Percentiles rank a stretch among this genome's conserved stretches.
These are phyloP conservation scores for Macropodus opercularis DNA, from an alignment of 2,797 vertebrate species.

Conservation along the genomic window DNA sequence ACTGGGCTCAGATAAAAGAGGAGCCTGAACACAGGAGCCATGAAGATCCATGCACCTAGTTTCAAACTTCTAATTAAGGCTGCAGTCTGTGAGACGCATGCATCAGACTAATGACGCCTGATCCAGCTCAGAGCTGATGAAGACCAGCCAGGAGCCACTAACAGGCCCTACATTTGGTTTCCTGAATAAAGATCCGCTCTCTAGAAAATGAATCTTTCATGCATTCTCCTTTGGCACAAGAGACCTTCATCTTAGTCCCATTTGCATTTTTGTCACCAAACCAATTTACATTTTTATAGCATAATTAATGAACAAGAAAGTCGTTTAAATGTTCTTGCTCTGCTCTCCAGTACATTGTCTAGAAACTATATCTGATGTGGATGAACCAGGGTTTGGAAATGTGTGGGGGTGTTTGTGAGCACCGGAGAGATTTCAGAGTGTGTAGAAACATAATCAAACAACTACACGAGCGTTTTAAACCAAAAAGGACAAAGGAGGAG, in stretches of 20 bases:
- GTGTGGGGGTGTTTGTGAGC: conserved; percentile 58
- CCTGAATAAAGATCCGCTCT: conserved; percentile 69
- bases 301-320: conserved; percentile 86
- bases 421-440: conserved; percentile 44
- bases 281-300: conserved; percentile 88
- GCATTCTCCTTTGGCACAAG: conserved; percentile 73
- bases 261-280: conserved; percentile 85
- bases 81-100: conserved; percentile 34
- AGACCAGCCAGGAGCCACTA: conserved; percentile 50
- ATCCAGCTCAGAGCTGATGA: conserved; percentile 44
- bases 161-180: conserved; percentile 50
- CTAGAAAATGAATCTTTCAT: conserved; percentile 82
- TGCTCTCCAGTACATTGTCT: conserved; percentile 60
- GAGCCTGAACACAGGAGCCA: conserved; percentile 29
- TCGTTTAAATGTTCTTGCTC: conserved; percentile 80
- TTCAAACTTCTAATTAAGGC: conserved; percentile 62
- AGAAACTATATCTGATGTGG: conserved; percentile 60
- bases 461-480: conserved; percentile 45
- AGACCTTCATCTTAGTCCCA: conserved; percentile 83
- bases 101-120: conserved; percentile 55
- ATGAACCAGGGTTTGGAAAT: conserved; percentile 50
- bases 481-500: conserved; percentile 28
- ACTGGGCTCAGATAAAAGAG: conserved; percentile 42
- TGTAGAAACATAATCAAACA: conserved; percentile 41
- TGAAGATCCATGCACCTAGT: conserved; percentile 34